phyloP scores from a whole-genome alignment of 2,797 vertebrate species.

The Silurus lanzhouensis region DNA sequence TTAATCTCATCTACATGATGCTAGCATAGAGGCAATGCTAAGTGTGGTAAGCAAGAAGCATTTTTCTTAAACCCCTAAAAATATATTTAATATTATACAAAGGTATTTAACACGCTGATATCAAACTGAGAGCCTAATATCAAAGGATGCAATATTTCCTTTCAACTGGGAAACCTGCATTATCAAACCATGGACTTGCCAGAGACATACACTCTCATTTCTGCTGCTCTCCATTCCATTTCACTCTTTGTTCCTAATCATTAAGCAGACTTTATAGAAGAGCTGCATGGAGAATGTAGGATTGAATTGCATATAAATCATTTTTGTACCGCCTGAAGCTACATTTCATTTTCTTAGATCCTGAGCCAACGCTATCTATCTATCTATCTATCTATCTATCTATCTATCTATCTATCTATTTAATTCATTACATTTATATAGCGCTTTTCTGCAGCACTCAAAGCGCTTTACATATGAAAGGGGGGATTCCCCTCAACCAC shows the following conservation, averaged over 20 bases:
- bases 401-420: too few species aligned
- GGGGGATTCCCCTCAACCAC: too few species aligned
- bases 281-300: neutral
- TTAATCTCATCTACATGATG: neutral
- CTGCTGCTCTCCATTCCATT: neutral
- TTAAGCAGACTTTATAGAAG: neutral
- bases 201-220: neutral
- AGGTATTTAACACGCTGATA: neutral
- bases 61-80: neutral
- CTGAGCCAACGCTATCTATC: conserved; percentile 23
- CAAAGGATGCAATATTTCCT: conserved; percentile 3
- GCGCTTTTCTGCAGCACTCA: too few species aligned
- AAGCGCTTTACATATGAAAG: too few species aligned
- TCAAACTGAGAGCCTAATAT: neutral
- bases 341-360: conserved; percentile 19
- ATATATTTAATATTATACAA: neutral
- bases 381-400: too few species aligned
- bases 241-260: neutral
- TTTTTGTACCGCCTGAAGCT: neutral
- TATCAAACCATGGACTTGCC: neutral
- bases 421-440: too few species aligned
- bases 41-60: neutral
- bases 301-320: neutral
- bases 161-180: neutral
- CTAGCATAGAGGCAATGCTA: neutral